phyloP scores from a whole-genome alignment of 1,140 invertebrate species.

The Bemisia tabaci region DNA sequence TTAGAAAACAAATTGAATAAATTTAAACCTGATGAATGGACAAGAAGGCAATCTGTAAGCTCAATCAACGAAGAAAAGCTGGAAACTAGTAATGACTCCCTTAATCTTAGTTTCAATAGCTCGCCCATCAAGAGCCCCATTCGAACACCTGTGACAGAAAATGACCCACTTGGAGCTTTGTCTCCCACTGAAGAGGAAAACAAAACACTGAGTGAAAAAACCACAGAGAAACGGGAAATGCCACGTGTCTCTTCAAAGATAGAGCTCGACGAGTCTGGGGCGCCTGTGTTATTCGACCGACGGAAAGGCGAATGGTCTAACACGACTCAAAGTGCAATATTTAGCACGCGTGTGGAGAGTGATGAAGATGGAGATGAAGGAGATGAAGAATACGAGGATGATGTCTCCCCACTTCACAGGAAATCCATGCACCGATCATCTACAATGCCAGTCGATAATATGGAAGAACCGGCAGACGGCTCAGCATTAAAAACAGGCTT shows the following conservation, averaged over 20 bases:
- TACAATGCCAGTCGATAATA: conserved; percentile 51
- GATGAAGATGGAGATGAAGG: conserved; percentile 19
- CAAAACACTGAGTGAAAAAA: conserved; percentile 6
- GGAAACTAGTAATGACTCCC: conserved; percentile 8
- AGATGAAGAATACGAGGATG: conserved; percentile 14
- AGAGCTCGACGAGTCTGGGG: conserved; percentile 22
- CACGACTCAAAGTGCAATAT: conserved; percentile 32
- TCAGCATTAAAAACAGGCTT: conserved; percentile 59
- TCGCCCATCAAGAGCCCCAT: conserved; percentile 37
- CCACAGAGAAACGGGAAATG: conserved; percentile 8
- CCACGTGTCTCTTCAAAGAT: conserved; percentile 20
- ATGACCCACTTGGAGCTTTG: conserved; percentile 72
- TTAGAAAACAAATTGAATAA: conserved; percentile 4
- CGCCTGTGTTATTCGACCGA: conserved; percentile 20
- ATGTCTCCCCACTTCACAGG: conserved; percentile 21
- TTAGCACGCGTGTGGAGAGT: conserved; percentile 26
- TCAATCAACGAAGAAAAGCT: not conserved
- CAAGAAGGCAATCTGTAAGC: not conserved
- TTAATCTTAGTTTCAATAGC: conserved; percentile 7
- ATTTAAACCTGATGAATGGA: not conserved
- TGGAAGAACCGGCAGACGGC: conserved; percentile 28
- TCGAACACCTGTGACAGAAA: conserved; percentile 70
- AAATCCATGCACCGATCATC: conserved; percentile 56
- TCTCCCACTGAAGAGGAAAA: conserved; percentile 6
- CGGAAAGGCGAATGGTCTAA: conserved; percentile 27